Percentiles rank a stretch among this genome's conserved stretches.
Evolutionary conservation across 2,113 vertebrate species (phyloP).

Genomic region (Progne subis): DNA sequence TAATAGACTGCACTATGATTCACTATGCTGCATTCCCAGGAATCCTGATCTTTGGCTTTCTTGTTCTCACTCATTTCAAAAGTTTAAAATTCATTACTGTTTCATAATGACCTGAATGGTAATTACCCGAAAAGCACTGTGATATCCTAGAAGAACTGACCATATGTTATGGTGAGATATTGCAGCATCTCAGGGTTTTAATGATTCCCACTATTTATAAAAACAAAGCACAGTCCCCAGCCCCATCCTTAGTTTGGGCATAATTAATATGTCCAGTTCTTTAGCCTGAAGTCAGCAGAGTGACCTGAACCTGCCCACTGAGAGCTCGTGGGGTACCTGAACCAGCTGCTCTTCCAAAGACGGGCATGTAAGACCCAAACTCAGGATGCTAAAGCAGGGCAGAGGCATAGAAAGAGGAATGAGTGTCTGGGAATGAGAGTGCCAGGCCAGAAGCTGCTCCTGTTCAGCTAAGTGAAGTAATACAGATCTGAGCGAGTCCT

Average conservation of each 20-base stretch:
- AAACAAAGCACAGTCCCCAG: not conserved
- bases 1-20: not conserved
- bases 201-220: not conserved
- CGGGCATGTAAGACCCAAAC: rapidly evolving
- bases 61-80: not conserved
- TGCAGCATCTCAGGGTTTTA: not conserved
- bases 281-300: not conserved
- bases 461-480: not conserved
- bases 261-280: not conserved
- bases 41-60: constrained; percentile 25
- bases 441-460: not conserved
- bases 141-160: not conserved
- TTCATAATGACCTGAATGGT: not conserved
- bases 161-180: not conserved
- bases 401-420: not conserved
- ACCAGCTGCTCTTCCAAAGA: not conserved
- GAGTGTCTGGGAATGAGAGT: not conserved
- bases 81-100: not conserved
- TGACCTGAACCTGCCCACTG: not conserved
- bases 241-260: not conserved
- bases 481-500: not conserved
- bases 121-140: not conserved
- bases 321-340: not conserved
- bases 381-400: not conserved
- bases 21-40: not conserved